A percentile compares a stretch with the other conserved stretches of the same genome.
These are phyloP conservation scores for Mnemiopsis leidyi DNA, from an alignment of 37 sponge, comb jelly and placozoan species.

Conservation along the genomic window DNA sequence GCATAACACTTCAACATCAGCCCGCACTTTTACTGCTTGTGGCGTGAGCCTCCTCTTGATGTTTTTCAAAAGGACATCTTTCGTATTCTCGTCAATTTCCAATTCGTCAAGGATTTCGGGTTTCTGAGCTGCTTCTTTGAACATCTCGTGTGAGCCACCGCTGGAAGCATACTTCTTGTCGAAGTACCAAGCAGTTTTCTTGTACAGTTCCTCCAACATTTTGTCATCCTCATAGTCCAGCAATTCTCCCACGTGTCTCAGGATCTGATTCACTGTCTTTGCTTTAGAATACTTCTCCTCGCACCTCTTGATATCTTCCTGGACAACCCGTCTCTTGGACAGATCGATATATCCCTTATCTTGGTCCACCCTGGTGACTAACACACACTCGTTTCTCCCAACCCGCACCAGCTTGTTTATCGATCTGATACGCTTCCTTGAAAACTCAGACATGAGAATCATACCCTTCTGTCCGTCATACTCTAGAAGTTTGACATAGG, in stretches of 20 bases:
- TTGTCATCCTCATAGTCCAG: conserved; percentile 83
- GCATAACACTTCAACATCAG: conserved; percentile 91
- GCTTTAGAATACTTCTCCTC: conserved; percentile 94
- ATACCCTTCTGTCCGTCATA: conserved; percentile 96
- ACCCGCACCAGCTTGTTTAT: conserved; percentile 94
- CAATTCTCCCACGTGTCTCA: conserved; percentile 84
- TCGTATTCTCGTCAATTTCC: conserved; percentile 69
- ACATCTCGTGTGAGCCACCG: conserved; percentile 84
- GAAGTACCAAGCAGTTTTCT: conserved; percentile 88
- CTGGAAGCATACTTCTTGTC: conserved; percentile 79
- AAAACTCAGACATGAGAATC: conserved; percentile 96
- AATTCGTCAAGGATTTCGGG: conserved; percentile 65
- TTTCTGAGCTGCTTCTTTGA: conserved; percentile 86
- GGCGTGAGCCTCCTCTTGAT: conserved; percentile 91
- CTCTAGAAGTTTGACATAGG: conserved; percentile 92
- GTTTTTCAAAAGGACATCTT: conserved; percentile 74
- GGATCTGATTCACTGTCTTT: conserved; percentile 92
- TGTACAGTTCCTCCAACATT: conserved; percentile 87
- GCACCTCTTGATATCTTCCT: conserved; percentile 91
- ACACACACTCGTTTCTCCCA: conserved; percentile 97
- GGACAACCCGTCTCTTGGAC: conserved; percentile 92
- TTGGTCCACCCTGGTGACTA: conserved; percentile 95
- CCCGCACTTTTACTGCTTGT: conserved; percentile 94
- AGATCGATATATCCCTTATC: conserved; percentile 97
- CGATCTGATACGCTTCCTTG: conserved; percentile 89